Evolutionary conservation across 2,888 invertebrate species (phyloP), one percentile per base, ranked within the genome.

Genomic region (Oligia latruncula): DNA sequence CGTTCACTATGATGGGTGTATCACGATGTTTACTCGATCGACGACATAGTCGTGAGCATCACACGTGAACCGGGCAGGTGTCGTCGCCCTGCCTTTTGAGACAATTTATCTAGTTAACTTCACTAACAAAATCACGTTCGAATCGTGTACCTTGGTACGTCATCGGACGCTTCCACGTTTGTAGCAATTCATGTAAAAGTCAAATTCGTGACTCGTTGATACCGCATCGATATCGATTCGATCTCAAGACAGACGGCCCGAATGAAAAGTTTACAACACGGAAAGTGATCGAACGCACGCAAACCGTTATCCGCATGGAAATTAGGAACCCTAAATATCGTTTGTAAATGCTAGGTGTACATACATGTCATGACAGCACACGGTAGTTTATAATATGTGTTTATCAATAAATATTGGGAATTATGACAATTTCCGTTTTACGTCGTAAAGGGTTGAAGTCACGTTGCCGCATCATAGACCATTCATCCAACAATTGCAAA

Each of bases 261-360:
- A 92, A 92, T 93, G 94, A 94, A 96, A 96, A 95, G 93, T 95
- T 95, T 93, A 92, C 92, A 94, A 93, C 95, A 95, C 95, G 95
- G 93, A 95, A 95, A 94, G 93, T 94, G 88, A 92, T 90, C 88
- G 90, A 91, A 93, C 94, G 93, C 96, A 96, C 95, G 95, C 95
- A 91, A 96, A 91, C 93, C 89, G 90, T 91, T 91, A 90, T 93
- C 91, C 92, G 92, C 93, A 95, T 94, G 92, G 92, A 93, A 94
- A 94, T 94, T 91, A 91, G 92, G 91, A 89, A 89, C 89, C 89
- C 90, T 90, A 91, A 90, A 92, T 92, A 90, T 90, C 87, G 88
- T 88, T 80, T 91, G 90, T 89, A 90, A 90, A 91, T 88, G 89
- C 89, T 90, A 89, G 88, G 88, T 71, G 82, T 90, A 88, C 89